Evolutionary conservation across 1,140 invertebrate species (phyloP).

Genomic region (Babylonia areolata): DNA sequence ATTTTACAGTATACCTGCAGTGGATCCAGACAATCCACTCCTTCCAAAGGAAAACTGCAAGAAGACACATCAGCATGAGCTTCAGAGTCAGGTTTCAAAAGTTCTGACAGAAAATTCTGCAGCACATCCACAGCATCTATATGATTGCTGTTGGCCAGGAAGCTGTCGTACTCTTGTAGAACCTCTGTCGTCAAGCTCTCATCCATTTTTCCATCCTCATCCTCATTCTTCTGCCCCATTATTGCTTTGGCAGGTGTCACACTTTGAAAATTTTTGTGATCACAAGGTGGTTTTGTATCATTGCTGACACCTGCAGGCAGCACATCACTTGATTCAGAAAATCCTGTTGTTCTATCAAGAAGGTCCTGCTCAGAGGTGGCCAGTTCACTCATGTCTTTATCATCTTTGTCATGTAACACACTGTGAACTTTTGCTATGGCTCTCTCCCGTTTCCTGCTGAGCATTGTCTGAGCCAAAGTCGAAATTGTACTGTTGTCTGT

Average conservation of each 20-base stretch:
- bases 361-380: background rate
- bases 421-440: background rate
- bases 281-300: no score
- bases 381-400: background rate
- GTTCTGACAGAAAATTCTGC: conserved; percentile 59
- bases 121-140: conserved; percentile 48
- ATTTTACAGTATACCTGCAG: background rate
- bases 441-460: background rate
- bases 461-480: background rate
- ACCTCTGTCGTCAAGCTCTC: background rate
- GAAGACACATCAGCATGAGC: background rate
- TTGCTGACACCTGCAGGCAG: no score
- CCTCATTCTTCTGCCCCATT: background rate
- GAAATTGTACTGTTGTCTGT: background rate
- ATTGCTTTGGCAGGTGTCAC: background rate
- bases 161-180: background rate
- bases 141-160: conserved; percentile 23
- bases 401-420: background rate
- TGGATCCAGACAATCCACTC: background rate
- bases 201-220: background rate
- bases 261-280: background rate
- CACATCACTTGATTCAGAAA: no score
- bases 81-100: conserved; percentile 5
- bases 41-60: background rate
- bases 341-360: no score